These are phyloP conservation scores for Helobdella robusta DNA, from an alignment of 2,888 invertebrate genomes.

Conservation along the genomic window DNA sequence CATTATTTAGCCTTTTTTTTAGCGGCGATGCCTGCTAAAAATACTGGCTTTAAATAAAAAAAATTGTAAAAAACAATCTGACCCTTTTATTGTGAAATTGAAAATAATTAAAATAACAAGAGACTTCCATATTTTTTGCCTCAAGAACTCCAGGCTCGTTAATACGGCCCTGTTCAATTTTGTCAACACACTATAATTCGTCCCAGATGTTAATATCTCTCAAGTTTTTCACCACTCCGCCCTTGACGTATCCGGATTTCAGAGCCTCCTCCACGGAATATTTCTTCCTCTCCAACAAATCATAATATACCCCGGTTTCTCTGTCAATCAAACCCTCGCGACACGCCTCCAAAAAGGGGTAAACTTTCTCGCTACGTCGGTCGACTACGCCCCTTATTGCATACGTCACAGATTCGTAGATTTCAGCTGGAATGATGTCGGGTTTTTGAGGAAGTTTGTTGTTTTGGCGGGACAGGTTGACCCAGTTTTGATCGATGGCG, in stretches of 20 bases:
- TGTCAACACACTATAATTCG: no score
- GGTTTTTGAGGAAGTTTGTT: not conserved
- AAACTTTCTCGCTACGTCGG: constrained; percentile 34
- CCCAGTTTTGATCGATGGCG: constrained; percentile 10
- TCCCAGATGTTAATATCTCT: constrained; percentile 42
- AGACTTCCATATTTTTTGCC: no score
- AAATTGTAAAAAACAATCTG: no score
- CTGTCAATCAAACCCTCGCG: constrained; percentile 39
- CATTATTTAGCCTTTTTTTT: no score
- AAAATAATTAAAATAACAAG: no score
- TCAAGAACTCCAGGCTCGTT: no score
- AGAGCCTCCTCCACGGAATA: constrained; percentile 45
- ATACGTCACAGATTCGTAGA: constrained; percentile 41
- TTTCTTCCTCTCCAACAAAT: constrained; percentile 40
- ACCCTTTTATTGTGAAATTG: no score
- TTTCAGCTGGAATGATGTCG: constrained; percentile 27
- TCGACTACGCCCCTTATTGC: constrained; percentile 45
- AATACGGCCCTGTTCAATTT: no score
- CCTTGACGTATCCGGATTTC: constrained; percentile 45
- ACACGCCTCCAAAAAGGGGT: constrained; percentile 34
- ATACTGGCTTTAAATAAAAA: no score
- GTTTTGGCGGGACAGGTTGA: not conserved
- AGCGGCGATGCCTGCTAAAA: no score
- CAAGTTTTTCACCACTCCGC: constrained; percentile 40
- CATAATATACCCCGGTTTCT: constrained; percentile 41